These are phyloP conservation scores for Anthopleura xanthogrammica DNA, from an alignment of 92 coral and sea anemone species.

Conservation along the genomic window DNA sequence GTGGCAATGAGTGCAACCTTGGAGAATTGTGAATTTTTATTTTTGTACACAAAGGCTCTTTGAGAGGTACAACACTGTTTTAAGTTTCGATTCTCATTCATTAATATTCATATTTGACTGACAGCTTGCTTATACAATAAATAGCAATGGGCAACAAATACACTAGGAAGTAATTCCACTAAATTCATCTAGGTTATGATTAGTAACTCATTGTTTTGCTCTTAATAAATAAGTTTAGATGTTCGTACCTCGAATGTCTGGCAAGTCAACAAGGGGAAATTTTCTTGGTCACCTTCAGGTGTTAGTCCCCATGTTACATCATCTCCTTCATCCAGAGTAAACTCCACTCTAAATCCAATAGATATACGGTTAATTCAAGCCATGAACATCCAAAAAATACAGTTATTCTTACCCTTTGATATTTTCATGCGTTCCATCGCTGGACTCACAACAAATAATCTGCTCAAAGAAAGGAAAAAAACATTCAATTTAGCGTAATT, in stretches of 20 bases:
- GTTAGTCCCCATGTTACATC: slow-evolving; percentile 58
- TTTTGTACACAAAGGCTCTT: too few relatives aligned
- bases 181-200: too few relatives aligned
- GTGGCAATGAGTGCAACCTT: too few relatives aligned
- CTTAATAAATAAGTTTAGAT: too few relatives aligned
- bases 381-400: background rate
- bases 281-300: slow-evolving; percentile 54
- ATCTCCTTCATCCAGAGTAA: slow-evolving; percentile 70
- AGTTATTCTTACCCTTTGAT: slow-evolving; percentile 19
- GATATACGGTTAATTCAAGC: background rate
- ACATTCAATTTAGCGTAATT: background rate
- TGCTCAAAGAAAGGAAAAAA: slow-evolving; percentile 1
- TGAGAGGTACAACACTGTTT: too few relatives aligned
- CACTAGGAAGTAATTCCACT: too few relatives aligned
- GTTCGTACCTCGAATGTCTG: slow-evolving; percentile 55
- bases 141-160: too few relatives aligned
- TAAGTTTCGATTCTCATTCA: too few relatives aligned
- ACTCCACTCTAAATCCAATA: slow-evolving; percentile 48
- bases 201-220: too few relatives aligned
- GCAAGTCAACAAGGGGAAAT: slow-evolving; percentile 65
- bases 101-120: too few relatives aligned
- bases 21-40: too few relatives aligned
- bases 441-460: slow-evolving; percentile 23
- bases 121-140: too few relatives aligned
- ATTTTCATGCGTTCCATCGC: slow-evolving; percentile 25